Conservation (phyloP, 2,888 invertebrate species). For the Marasmarcha lunaedactyla region DNA sequence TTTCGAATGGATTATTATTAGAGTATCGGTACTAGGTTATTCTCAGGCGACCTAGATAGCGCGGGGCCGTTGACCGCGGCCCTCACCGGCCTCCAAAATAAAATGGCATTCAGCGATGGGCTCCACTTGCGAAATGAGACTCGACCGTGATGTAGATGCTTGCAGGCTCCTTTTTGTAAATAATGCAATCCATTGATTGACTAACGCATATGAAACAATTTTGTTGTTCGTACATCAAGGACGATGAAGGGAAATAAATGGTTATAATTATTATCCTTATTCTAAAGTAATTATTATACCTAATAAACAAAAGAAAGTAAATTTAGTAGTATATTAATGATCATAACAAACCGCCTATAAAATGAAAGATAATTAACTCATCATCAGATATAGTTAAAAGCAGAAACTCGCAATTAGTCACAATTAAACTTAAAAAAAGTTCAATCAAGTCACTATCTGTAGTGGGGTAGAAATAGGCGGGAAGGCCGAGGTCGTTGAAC, state of each 20-base stretch:
- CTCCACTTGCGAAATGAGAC: conserved; percentile 61
- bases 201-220: conserved; percentile 10
- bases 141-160: conserved; percentile 50
- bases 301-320: too few species aligned
- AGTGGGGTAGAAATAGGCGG: conserved; percentile 65
- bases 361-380: too few species aligned
- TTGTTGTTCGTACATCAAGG: not conserved
- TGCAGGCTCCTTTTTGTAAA: conserved; percentile 38
- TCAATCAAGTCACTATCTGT: conserved; percentile 27
- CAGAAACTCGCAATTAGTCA: not conserved
- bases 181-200: conserved; percentile 40
- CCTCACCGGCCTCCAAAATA: conserved; percentile 68
- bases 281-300: too few species aligned
- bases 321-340: too few species aligned
- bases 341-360: too few species aligned
- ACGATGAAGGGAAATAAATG: not conserved
- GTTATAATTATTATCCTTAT: too few species aligned
- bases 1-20: conserved; percentile 60
- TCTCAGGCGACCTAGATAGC: conserved; percentile 68
- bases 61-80: conserved; percentile 68
- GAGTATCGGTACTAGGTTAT: conserved; percentile 70
- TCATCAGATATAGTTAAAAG: not conserved
- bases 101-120: conserved; percentile 69
- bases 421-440: conserved; percentile 16
- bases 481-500: conserved; percentile 71